These are phyloP conservation scores for Scartelaos histophorus DNA, from an alignment of 2,113 vertebrate species.

Conservation along the genomic window DNA sequence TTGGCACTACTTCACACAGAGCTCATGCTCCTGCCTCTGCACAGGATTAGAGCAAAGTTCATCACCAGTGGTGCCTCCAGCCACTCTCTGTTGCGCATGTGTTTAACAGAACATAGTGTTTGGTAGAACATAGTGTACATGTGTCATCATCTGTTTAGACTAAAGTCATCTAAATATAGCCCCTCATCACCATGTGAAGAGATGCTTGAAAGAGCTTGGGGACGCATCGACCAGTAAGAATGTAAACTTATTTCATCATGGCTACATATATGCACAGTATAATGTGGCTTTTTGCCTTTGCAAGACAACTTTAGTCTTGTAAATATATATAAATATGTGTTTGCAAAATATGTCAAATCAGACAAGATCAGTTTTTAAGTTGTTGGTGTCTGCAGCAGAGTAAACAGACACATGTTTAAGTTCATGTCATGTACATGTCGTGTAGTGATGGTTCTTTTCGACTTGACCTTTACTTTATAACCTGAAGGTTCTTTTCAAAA, in stretches of 20 bases:
- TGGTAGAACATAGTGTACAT: conserved; percentile 28
- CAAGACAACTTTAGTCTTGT: too few species aligned
- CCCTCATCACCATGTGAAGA: background rate
- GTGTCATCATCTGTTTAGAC: conserved; percentile 39
- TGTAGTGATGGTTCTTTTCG: too few species aligned
- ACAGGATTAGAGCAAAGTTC: conserved; percentile 30
- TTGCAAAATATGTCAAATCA: too few species aligned
- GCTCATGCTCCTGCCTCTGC: conserved; percentile 17
- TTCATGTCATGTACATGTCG: too few species aligned
- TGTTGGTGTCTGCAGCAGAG: too few species aligned
- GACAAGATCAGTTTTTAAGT: too few species aligned
- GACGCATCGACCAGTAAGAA: background rate
- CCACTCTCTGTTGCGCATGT: conserved; percentile 28
- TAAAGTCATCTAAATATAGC: background rate
- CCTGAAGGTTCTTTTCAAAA: background rate
- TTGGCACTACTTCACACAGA: conserved; percentile 3
- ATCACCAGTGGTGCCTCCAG: conserved; percentile 51
- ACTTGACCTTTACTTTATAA: background rate
- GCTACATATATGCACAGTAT: too few species aligned
- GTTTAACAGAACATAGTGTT: conserved; percentile 33
- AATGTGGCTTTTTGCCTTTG: too few species aligned
- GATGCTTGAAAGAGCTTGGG: background rate
- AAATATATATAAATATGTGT: too few species aligned
- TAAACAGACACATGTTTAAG: too few species aligned
- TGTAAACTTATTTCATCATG: background rate